These are phyloP conservation scores for Camptogramma bilineatum DNA, from an alignment of 2,888 invertebrate genomes.

Conservation along the genomic window DNA sequence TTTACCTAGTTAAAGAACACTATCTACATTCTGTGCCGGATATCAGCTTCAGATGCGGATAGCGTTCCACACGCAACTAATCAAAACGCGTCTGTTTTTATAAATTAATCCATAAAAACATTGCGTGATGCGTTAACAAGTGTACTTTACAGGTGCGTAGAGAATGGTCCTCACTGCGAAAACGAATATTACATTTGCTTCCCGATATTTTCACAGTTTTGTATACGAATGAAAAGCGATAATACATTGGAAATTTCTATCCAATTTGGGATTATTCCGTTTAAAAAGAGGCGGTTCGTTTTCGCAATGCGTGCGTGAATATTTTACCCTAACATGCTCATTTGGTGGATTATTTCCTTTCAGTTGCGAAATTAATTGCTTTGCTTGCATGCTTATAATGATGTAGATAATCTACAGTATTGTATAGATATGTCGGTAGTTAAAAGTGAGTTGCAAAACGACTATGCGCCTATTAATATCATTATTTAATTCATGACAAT, in stretches of 20 bases:
- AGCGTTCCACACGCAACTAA: slow-evolving; percentile 58
- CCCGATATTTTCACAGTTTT: not conserved
- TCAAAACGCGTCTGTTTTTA: slow-evolving; percentile 53
- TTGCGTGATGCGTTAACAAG: slow-evolving; percentile 56
- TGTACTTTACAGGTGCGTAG: slow-evolving; percentile 53
- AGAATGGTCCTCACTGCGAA: slow-evolving; percentile 16
- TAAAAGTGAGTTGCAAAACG: slow-evolving; percentile 20
- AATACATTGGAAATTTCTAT: not conserved
- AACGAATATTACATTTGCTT: slow-evolving; percentile 9
- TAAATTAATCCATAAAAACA: slow-evolving; percentile 40
- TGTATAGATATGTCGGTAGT: slow-evolving; percentile 33
- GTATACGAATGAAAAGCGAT: not conserved
- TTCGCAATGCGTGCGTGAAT: slow-evolving; percentile 33
- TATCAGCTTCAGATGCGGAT: slow-evolving; percentile 45
- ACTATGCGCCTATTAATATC: not conserved
- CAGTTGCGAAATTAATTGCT: slow-evolving; percentile 57
- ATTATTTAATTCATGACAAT: not conserved
- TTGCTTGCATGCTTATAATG: slow-evolving; percentile 46
- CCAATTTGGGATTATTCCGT: slow-evolving; percentile 8
- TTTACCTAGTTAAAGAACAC: slow-evolving; percentile 36
- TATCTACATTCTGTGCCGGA: slow-evolving; percentile 49
- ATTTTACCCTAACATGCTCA: slow-evolving; percentile 53
- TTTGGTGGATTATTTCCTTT: slow-evolving; percentile 59
- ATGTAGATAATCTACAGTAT: slow-evolving; percentile 38
- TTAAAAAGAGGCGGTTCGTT: slow-evolving; percentile 1